Conservation (phyloP, 1,140 invertebrate species). For the Ptiloglossa arizonensis region DNA sequence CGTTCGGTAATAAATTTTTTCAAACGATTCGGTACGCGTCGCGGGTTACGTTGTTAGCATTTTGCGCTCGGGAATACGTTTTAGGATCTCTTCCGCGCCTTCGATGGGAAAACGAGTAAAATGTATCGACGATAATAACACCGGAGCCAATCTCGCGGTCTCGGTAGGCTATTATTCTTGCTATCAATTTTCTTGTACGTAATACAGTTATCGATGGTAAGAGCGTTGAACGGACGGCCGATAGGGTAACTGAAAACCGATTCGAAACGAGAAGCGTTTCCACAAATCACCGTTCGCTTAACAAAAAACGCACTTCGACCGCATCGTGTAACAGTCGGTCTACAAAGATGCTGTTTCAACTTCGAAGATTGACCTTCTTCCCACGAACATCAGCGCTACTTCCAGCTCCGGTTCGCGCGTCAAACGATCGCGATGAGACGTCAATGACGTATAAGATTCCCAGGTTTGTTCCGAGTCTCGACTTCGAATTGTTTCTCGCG, state of each 20-base stretch:
- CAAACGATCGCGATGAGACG: not conserved
- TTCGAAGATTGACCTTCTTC: slow-evolving; percentile 23
- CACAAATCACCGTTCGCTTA: slow-evolving; percentile 22
- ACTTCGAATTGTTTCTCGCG: too few relatives aligned
- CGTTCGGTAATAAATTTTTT: not conserved
- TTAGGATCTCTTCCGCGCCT: not conserved
- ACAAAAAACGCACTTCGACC: slow-evolving; percentile 10
- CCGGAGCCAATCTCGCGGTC: slow-evolving; percentile 12
- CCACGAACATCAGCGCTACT: slow-evolving; percentile 15
- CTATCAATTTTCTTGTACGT: slow-evolving; percentile 6
- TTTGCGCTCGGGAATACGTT: not conserved
- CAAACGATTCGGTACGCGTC: too few relatives aligned
- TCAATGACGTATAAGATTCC: not conserved
- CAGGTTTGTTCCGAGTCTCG: not conserved
- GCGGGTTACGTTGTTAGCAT: not conserved
- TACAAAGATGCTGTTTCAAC: slow-evolving; percentile 6
- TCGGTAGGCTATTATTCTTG: not conserved
- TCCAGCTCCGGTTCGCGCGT: slow-evolving; percentile 4
- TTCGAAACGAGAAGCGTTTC: not conserved
- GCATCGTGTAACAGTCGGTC: slow-evolving; percentile 1
- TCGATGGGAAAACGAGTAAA: not conserved
- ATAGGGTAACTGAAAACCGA: slow-evolving; percentile 15
- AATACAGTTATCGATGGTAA: slow-evolving; percentile 28
- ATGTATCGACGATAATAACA: not conserved
- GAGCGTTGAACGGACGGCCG: not conserved